Conservation (phyloP, 2,113 vertebrate species). For the Merops nubicus region DNA sequence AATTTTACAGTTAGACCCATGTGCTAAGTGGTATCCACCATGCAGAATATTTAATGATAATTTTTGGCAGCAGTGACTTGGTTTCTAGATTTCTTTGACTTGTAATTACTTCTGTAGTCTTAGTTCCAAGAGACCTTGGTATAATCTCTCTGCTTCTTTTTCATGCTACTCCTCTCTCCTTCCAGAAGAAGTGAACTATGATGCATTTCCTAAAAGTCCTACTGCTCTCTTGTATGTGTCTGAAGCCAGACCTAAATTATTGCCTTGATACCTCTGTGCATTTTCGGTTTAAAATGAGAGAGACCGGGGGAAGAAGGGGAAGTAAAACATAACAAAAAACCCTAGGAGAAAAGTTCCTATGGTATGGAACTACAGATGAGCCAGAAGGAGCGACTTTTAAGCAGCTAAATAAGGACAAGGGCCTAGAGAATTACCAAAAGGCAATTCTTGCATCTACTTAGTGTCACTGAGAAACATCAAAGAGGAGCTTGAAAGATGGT, state of each 20-base stretch:
- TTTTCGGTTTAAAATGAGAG: neutral
- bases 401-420: neutral
- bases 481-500: neutral
- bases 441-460: neutral
- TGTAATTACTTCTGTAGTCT: neutral
- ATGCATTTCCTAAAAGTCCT: neutral
- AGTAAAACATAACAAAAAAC: neutral
- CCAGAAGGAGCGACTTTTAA: neutral
- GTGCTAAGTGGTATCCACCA: neutral
- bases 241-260: neutral
- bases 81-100: neutral
- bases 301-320: neutral
- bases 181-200: neutral
- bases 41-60: neutral
- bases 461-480: neutral
- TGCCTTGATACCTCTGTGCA: neutral
- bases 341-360: neutral
- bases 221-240: neutral
- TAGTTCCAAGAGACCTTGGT: neutral
- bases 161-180: neutral
- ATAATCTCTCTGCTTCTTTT: neutral
- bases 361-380: neutral
- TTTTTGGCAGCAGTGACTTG: neutral
- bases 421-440: neutral
- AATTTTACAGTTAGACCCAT: neutral